phyloP scores from a whole-genome alignment of 2,113 vertebrate species.

The Hystrix cristata region DNA sequence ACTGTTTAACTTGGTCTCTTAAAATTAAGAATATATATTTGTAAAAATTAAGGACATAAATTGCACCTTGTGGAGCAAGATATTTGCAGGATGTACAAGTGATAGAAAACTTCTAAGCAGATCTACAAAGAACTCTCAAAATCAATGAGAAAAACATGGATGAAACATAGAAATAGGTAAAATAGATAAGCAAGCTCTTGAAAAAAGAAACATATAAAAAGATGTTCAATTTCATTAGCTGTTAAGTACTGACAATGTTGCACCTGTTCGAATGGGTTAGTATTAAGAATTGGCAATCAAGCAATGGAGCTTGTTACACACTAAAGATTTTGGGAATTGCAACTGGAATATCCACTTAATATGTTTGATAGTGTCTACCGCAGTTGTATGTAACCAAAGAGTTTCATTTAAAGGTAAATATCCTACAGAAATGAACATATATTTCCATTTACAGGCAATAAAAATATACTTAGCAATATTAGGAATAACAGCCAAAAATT shows the following conservation, averaged over 20 bases:
- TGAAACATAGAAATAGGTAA: neutral
- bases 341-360: neutral
- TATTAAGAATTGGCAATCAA: neutral
- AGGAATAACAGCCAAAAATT: neutral
- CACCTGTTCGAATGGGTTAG: neutral
- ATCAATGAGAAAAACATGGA: neutral
- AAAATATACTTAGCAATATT: neutral
- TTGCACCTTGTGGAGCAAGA: neutral
- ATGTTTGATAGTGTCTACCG: neutral
- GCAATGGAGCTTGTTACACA: neutral
- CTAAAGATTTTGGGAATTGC: neutral
- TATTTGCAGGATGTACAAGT: neutral
- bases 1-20: neutral
- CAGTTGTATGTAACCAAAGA: neutral
- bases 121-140: neutral
- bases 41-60: neutral
- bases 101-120: neutral
- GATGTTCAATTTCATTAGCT: neutral
- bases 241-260: neutral
- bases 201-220: conserved; percentile 2
- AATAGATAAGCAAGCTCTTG: neutral
- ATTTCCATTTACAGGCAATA: neutral
- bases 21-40: neutral
- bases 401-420: neutral
- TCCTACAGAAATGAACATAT: neutral